Conservation (phyloP, 2,797 vertebrate species). For the Emys orbicularis region DNA sequence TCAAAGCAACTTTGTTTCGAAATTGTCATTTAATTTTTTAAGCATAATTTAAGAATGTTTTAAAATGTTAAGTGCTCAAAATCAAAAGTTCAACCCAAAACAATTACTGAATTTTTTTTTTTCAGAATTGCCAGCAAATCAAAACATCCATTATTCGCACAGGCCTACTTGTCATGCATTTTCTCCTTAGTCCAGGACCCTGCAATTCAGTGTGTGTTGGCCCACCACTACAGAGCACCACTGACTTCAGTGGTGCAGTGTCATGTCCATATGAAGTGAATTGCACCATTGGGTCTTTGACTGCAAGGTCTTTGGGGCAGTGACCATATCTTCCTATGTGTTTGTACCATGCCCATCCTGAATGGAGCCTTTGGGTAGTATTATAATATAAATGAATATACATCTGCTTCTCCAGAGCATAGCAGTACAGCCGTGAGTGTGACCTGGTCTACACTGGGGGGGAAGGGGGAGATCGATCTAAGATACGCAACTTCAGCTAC, state of each 20-base stretch:
- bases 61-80: not conserved
- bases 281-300: not conserved
- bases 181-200: not conserved
- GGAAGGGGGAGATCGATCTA: no score
- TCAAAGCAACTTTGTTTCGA: not conserved
- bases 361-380: not conserved
- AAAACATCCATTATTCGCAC: not conserved
- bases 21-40: not conserved
- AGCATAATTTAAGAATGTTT: not conserved
- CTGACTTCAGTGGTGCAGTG: not conserved
- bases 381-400: not conserved
- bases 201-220: not conserved
- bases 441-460: no score
- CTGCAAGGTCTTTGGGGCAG: not conserved
- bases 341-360: not conserved
- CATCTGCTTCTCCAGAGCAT: not conserved
- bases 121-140: not conserved
- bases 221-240: not conserved
- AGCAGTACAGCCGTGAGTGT: not conserved
- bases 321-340: not conserved
- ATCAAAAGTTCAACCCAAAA: not conserved
- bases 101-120: not conserved
- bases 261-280: not conserved
- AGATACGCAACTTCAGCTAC: no score
- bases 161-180: not conserved